These are phyloP conservation scores for Microcebus tavaratra DNA, from an alignment of 2,113 vertebrate species.

Conservation along the genomic window DNA sequence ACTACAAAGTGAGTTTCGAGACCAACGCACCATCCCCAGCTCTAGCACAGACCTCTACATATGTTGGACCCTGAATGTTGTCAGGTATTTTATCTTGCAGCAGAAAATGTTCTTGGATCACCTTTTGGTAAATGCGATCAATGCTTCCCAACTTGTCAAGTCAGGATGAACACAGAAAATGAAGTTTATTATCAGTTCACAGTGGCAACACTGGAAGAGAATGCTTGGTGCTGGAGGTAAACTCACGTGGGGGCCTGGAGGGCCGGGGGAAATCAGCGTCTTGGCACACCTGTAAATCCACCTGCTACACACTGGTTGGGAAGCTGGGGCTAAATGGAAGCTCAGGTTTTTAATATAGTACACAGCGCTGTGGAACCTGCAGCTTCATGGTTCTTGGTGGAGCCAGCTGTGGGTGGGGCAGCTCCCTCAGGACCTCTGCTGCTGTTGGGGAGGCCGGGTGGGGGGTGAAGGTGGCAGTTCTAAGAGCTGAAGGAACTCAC, in stretches of 20 bases:
- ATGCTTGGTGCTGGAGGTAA: background rate
- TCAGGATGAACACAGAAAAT: background rate
- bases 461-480: background rate
- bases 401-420: background rate
- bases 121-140: background rate
- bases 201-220: background rate
- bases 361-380: background rate
- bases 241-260: background rate
- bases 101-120: background rate
- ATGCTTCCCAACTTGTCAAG: background rate
- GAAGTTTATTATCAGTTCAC: background rate
- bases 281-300: background rate
- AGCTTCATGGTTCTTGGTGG: background rate
- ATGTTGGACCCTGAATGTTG: background rate
- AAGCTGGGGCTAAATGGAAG: background rate
- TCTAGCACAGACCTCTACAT: background rate
- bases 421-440: background rate
- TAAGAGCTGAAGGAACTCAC: background rate
- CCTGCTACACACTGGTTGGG: background rate
- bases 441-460: fast-evolving
- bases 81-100: background rate
- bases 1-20: background rate
- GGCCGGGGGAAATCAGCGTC: background rate
- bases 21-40: background rate
- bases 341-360: background rate